These are phyloP conservation scores for Rhopalosiphum maidis DNA, from an alignment of 1,140 invertebrate genomes.

Conservation along the genomic window DNA sequence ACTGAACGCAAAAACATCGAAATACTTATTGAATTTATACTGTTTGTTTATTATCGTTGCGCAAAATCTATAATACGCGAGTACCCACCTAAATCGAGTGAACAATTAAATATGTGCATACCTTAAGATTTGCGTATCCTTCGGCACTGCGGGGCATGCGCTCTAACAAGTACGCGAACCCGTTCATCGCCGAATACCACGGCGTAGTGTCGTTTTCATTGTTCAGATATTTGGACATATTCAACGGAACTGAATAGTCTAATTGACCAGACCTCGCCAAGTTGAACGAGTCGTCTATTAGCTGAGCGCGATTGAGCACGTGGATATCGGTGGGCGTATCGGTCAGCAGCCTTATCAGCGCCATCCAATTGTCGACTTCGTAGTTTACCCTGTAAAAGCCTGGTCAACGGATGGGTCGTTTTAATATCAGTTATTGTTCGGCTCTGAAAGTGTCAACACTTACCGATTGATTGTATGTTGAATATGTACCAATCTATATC, in stretches of 20 bases:
- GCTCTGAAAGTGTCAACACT: background rate
- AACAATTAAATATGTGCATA: background rate
- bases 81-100: too few relatives aligned
- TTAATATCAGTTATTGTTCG: background rate
- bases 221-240: conserved; percentile 59
- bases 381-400: conserved; percentile 82
- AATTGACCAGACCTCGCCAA: conserved; percentile 68
- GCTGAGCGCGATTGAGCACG: conserved; percentile 74
- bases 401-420: conserved; percentile 59
- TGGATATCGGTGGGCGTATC: conserved; percentile 64
- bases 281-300: conserved; percentile 84
- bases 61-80: background rate
- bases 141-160: conserved; percentile 59
- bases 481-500: conserved; percentile 22
- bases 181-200: conserved; percentile 75
- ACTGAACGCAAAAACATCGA: background rate
- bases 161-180: conserved; percentile 7
- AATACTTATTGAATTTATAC: background rate
- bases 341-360: conserved; percentile 67
- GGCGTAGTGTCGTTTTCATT: conserved; percentile 79
- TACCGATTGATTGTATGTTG: conserved; percentile 27
- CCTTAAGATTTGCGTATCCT: conserved; percentile 66
- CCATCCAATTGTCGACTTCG: conserved; percentile 72
- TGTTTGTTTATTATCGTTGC: background rate
- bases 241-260: conserved; percentile 53